Base-by-base conservation (phyloP, 1,140 invertebrate genomes). In the Eriosoma lanigerum region DNA sequence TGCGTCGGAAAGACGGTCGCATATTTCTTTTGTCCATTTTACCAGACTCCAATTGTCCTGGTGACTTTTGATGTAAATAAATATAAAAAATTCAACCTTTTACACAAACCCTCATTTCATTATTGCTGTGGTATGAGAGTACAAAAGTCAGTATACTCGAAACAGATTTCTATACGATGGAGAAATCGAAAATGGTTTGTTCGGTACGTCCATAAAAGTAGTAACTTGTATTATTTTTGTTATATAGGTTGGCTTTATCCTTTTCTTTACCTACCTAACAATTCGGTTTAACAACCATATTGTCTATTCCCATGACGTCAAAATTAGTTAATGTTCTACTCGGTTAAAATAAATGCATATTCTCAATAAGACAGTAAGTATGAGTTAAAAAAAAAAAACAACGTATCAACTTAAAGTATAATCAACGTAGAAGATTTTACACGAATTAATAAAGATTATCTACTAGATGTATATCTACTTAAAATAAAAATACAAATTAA, bases 151-250 rank as follows among this genome's bases (percentile, higher is more conserved):
- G 10, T n/a, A 4, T 46, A 68, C 38, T 46, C 38, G 13, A 24
- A 44, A 68, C 15, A 46, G 3, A 46, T 46, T 12, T 21, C n/a
- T 68, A 15, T 0, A 3, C 24, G 5, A 12, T 38, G n/a, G 8
- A 46, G 46, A 21, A 68, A 44, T 68, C 64, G 15, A 68, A 68
- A 68, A 68, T 44, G 19, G 38, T 68, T 46, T 68, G 64, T 46
- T 17, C 46, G 38, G 5, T 21, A 44, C 5, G 4, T 21, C 13
- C 38, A 15, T 66, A 68, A 15, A 46, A 19, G 17, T 1, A 29
- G 60, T n/a, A 32, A 4, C 29, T 62, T 46, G 24, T 19, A n/a
- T 44, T n/a, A n/a, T n/a, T n/a, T 68, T 44, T 24, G 17, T 29
- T 62, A 15, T n/a, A 46, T 17, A 4, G 6, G 12, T 46, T 32